Evolutionary conservation across 1,140 invertebrate genomes (phyloP).

Genomic region (Magallana ariakensis): DNA sequence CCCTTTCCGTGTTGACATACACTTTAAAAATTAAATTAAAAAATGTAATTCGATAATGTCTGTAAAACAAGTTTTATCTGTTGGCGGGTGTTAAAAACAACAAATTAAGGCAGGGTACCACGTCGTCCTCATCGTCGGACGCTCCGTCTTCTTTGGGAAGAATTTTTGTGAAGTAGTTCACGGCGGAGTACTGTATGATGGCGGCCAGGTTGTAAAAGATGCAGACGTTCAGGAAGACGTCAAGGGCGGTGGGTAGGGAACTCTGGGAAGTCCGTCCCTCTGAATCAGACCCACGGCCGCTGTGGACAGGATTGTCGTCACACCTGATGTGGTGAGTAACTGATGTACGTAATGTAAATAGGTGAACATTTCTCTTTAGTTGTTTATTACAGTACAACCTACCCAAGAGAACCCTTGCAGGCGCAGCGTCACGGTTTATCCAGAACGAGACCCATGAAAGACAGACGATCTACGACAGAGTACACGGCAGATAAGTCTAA

Average conservation of each 20-base stretch:
- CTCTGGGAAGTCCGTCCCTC: constrained; percentile 82
- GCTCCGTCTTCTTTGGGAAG: constrained; percentile 65
- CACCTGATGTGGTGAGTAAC: constrained; percentile 78
- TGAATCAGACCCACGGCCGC: constrained; percentile 84
- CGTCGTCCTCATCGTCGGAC: constrained; percentile 63
- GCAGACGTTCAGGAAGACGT: constrained; percentile 96
- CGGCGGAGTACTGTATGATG: constrained; percentile 94
- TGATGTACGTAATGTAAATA: background rate
- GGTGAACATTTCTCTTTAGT: background rate
- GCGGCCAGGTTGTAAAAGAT: constrained; percentile 96
- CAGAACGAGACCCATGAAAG: constrained; percentile 98
- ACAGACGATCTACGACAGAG: constrained; percentile 95
- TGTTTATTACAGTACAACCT: constrained; percentile 55
- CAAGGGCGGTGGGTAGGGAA: constrained; percentile 91
- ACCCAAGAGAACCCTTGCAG: constrained; percentile 84
- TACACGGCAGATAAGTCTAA: constrained; percentile 95
- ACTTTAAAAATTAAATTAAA: too few species aligned
- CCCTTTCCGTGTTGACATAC: too few species aligned
- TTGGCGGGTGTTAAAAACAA: too few species aligned
- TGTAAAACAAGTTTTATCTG: background rate
- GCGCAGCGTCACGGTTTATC: constrained; percentile 85
- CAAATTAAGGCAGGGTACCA: too few species aligned
- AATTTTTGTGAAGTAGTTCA: constrained; percentile 94
- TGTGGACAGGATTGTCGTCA: constrained; percentile 84
- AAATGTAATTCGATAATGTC: background rate